Conservation (phyloP, 2,113 vertebrate species). For the Hydrolagus affinis region DNA sequence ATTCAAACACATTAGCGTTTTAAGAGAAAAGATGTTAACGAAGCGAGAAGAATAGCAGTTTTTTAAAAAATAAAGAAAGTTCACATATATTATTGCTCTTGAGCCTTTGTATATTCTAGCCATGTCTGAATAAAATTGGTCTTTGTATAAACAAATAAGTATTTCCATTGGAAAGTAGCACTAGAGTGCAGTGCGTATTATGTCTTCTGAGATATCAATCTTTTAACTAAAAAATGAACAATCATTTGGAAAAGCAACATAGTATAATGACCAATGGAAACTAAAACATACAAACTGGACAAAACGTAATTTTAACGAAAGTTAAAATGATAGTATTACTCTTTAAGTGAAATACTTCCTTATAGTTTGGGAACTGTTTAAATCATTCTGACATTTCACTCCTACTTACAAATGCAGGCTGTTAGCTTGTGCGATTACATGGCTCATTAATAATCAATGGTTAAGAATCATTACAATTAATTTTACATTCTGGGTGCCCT, state of each 20-base stretch:
- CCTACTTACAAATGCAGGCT: neutral
- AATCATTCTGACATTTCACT: neutral
- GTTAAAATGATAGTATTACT: neutral
- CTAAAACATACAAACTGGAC: neutral
- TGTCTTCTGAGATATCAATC: too few species aligned
- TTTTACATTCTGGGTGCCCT: neutral
- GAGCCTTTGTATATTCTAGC: conserved; percentile 9
- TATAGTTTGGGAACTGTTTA: neutral
- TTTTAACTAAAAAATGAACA: too few species aligned
- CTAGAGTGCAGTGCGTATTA: too few species aligned
- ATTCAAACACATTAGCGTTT: neutral
- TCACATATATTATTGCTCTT: neutral
- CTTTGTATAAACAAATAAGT: conserved; percentile 17
- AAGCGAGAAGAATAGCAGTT: conserved; percentile 3
- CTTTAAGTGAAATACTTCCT: neutral
- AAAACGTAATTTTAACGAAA: neutral
- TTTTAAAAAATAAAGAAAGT: neutral
- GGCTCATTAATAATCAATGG: neutral
- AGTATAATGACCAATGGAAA: neutral
- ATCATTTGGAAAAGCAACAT: too few species aligned
- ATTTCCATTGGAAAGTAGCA: neutral
- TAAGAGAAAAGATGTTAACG: conserved; percentile 16
- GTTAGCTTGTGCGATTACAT: neutral
- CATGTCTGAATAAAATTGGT: neutral
- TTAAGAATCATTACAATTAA: neutral